Conservation (phyloP, 2,888 invertebrate genomes). For the Ormyrus nitidulus region DNA sequence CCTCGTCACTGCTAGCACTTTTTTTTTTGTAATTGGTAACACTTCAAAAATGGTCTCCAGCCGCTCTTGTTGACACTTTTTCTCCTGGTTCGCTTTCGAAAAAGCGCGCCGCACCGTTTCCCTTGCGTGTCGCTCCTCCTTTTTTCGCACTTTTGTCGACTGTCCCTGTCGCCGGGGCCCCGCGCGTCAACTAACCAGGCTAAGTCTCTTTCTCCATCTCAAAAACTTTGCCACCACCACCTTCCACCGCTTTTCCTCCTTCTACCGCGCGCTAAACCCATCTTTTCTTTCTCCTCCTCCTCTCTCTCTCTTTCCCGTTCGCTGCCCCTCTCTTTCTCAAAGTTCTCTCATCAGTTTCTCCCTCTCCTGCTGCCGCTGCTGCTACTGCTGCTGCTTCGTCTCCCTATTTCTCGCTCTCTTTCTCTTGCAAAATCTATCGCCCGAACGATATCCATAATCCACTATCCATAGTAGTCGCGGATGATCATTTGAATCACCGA, state of each 20-base stretch:
- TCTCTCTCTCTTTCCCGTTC: neutral
- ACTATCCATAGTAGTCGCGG: conserved; percentile 13
- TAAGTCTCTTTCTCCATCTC: conserved; percentile 67
- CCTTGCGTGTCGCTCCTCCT: conserved; percentile 57
- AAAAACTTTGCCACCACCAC: conserved; percentile 55
- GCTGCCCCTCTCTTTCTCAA: conserved; percentile 7
- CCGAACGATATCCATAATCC: conserved; percentile 30
- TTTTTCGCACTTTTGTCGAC: conserved; percentile 65
- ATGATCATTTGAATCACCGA: conserved; percentile 42
- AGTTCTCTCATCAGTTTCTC: neutral
- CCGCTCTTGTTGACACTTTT: neutral
- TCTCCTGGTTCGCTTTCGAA: conserved; percentile 17
- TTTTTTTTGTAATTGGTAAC: conserved; percentile 26
- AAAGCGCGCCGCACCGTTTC: conserved; percentile 1
- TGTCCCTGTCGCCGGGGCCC: conserved; percentile 75
- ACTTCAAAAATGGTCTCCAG: conserved; percentile 11
- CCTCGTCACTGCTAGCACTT: conserved; percentile 60
- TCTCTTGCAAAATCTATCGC: conserved; percentile 37
- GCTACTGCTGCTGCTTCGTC: neutral
- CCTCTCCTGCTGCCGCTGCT: neutral
- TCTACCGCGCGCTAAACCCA: neutral
- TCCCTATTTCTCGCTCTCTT: conserved; percentile 17
- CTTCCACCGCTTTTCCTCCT: conserved; percentile 38
- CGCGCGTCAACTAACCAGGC: conserved; percentile 75
- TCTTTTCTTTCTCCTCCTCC: conserved; percentile 18